A percentile compares a stretch with the other conserved stretches of the same genome.
phyloP scores from a whole-genome alignment of 2,888 invertebrate genomes.

The Pseudococcus longispinus region DNA sequence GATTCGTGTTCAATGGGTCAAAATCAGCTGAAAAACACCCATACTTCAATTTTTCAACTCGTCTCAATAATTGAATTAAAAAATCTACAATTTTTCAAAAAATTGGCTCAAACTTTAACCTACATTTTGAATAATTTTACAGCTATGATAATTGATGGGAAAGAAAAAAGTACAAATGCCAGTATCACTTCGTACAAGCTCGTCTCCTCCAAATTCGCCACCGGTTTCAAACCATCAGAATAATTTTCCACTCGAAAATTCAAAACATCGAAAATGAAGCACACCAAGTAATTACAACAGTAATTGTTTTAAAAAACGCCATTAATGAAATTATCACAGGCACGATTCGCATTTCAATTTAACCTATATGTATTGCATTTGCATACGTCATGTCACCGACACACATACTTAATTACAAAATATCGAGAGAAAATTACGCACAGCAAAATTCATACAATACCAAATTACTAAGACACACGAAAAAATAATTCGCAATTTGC shows the following conservation, averaged over 20 bases:
- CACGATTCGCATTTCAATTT: background rate
- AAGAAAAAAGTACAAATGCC: too few species aligned
- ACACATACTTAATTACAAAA: background rate
- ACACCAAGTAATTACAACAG: background rate
- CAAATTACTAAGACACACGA: background rate
- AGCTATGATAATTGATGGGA: too few species aligned
- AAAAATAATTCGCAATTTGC: background rate
- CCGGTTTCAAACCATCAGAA: background rate
- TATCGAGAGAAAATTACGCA: background rate
- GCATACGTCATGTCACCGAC: background rate
- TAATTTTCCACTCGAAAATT: background rate
- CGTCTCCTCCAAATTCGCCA: too few species aligned
- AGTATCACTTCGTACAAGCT: too few species aligned
- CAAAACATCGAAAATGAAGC: background rate
- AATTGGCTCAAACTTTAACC: too few species aligned
- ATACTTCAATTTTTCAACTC: too few species aligned
- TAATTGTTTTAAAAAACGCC: background rate
- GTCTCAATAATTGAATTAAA: too few species aligned
- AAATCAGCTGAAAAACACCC: too few species aligned
- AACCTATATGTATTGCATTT: background rate
- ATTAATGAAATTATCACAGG: background rate
- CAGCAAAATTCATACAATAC: background rate
- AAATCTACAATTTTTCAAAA: too few species aligned
- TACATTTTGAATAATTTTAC: too few species aligned
- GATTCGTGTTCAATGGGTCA: too few species aligned